A percentile compares a stretch with the other conserved stretches of the same genome.
Conservation (phyloP, 1,140 invertebrate species). For the Antheraea pernyi region DNA sequence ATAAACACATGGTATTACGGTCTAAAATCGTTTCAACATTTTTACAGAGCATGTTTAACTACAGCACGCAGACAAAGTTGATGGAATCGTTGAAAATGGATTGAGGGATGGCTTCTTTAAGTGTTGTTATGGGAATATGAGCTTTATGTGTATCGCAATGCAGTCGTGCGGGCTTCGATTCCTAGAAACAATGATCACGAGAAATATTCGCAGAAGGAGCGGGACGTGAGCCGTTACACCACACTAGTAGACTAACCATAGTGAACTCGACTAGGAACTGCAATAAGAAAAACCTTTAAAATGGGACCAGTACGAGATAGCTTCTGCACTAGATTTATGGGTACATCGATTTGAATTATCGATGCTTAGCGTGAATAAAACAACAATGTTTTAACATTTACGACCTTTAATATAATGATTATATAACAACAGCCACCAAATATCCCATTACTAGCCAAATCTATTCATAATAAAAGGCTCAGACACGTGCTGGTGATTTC, state of each 20-base stretch:
- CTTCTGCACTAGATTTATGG: slow-evolving; percentile 46
- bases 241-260: slow-evolving; percentile 39
- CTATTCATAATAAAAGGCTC: too few species aligned
- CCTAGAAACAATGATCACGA: slow-evolving; percentile 65
- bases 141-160: slow-evolving; percentile 55
- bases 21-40: slow-evolving; percentile 61
- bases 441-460: too few species aligned
- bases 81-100: slow-evolving; percentile 56
- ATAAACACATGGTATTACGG: slow-evolving; percentile 42
- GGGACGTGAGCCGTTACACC: slow-evolving; percentile 55
- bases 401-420: background rate
- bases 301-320: slow-evolving; percentile 49
- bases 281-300: slow-evolving; percentile 64
- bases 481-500: too few species aligned
- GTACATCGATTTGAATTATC: slow-evolving; percentile 54
- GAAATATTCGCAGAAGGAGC: slow-evolving; percentile 60
- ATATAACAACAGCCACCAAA: too few species aligned
- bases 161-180: slow-evolving; percentile 55
- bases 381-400: background rate
- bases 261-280: slow-evolving; percentile 61
- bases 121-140: slow-evolving; percentile 49
- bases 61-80: slow-evolving; percentile 40
- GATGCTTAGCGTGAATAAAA: slow-evolving; percentile 29
- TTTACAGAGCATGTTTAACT: slow-evolving; percentile 23
- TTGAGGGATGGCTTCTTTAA: slow-evolving; percentile 58